Percentiles rank a stretch among this genome's conserved stretches.
Conservation (phyloP, 1,140 invertebrate species). For the Drosophila mayri region DNA sequence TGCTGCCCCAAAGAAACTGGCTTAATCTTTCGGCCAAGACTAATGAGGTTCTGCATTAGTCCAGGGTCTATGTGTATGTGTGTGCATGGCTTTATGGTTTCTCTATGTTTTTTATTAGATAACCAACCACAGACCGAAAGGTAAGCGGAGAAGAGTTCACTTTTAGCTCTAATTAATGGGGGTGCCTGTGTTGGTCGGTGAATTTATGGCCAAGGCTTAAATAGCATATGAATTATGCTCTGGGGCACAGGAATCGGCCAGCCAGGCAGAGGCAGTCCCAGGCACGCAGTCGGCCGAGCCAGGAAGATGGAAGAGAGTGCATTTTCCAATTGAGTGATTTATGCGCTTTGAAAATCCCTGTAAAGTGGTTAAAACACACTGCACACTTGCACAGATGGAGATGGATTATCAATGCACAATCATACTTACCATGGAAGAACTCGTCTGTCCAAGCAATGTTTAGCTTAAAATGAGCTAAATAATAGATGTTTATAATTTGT, state of each 20-base stretch:
- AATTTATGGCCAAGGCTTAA: slow-evolving; percentile 79
- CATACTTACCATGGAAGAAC: slow-evolving; percentile 9
- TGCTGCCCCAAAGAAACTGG: neutral
- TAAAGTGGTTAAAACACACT: slow-evolving; percentile 48
- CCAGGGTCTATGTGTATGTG: neutral
- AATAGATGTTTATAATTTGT: slow-evolving; percentile 61
- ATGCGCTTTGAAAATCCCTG: slow-evolving; percentile 75
- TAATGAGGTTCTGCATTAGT: slow-evolving; percentile 32
- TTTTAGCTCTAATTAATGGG: slow-evolving; percentile 78
- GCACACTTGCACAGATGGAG: neutral
- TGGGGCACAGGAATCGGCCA: slow-evolving; percentile 32
- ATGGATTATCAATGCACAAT: slow-evolving; percentile 34
- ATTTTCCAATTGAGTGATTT: slow-evolving; percentile 83
- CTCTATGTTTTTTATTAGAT: slow-evolving; percentile 28
- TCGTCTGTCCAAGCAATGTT: neutral
- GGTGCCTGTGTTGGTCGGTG: slow-evolving; percentile 46
- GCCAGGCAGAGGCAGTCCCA: neutral
- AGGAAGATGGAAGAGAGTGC: slow-evolving; percentile 48
- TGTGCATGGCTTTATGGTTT: slow-evolving; percentile 8
- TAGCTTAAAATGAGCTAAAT: slow-evolving; percentile 30
- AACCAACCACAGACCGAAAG: slow-evolving; percentile 32
- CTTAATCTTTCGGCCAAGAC: slow-evolving; percentile 29
- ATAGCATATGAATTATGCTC: slow-evolving; percentile 79
- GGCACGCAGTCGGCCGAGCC: neutral
- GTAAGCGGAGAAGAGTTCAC: slow-evolving; percentile 34